These are phyloP conservation scores for Andrena bicolor DNA, from an alignment of 2,888 invertebrate species.

Conservation along the genomic window DNA sequence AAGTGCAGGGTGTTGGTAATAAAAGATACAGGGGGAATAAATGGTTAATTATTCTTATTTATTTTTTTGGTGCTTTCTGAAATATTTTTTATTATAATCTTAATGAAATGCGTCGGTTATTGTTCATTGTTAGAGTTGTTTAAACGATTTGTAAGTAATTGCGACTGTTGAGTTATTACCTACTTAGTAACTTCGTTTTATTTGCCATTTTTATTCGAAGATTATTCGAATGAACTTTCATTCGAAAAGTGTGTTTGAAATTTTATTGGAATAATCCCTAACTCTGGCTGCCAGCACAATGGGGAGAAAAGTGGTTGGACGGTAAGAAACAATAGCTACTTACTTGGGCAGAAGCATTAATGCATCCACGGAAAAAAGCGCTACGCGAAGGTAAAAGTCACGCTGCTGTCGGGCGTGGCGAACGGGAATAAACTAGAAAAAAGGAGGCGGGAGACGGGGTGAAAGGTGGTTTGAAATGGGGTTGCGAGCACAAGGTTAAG, in stretches of 20 bases:
- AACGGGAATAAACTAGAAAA: constrained; percentile 30
- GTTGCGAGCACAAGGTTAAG: constrained; percentile 67
- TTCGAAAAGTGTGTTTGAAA: too few species aligned
- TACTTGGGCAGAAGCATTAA: constrained; percentile 10
- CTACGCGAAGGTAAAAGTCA: constrained; percentile 39
- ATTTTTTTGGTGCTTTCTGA: background rate
- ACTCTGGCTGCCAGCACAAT: background rate
- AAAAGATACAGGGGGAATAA: background rate
- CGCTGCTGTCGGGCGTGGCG: constrained; percentile 32
- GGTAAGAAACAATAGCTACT: constrained; percentile 22
- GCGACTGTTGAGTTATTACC: too few species aligned
- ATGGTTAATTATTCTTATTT: background rate
- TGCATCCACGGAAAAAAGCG: constrained; percentile 21
- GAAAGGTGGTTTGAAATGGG: constrained; percentile 48
- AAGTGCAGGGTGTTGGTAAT: background rate
- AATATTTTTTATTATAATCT: too few species aligned
- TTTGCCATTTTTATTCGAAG: too few species aligned
- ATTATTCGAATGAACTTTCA: too few species aligned
- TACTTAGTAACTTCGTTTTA: too few species aligned
- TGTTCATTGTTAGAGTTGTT: too few species aligned
- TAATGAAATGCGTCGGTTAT: too few species aligned
- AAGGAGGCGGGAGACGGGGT: constrained; percentile 7
- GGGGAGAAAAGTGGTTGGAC: background rate
- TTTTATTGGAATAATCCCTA: too few species aligned
- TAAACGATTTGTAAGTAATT: too few species aligned